Conservation (phyloP, 1,140 invertebrate species). For the Drosophila tsacasi region DNA sequence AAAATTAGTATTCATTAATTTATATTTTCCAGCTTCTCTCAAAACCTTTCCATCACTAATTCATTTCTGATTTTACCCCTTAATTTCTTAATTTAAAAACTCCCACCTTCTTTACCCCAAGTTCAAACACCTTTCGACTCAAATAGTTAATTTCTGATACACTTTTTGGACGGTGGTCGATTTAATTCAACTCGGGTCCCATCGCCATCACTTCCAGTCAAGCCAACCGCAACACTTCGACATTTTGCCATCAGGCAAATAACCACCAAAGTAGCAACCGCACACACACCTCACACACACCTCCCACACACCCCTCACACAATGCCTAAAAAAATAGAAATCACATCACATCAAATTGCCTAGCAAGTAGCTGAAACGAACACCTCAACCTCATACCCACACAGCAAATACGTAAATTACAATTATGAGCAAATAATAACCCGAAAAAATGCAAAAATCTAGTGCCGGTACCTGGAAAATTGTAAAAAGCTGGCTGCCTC, state of each 20-base stretch:
- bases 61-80: no score
- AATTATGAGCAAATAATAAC: slow-evolving; percentile 82
- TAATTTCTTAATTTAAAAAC: background rate
- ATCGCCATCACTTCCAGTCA: slow-evolving; percentile 34
- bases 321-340: slow-evolving; percentile 49
- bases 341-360: slow-evolving; percentile 74
- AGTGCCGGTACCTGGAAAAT: slow-evolving; percentile 64
- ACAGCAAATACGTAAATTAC: slow-evolving; percentile 81
- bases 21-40: background rate
- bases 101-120: background rate
- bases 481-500: slow-evolving; percentile 58
- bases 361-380: slow-evolving; percentile 72
- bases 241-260: slow-evolving; percentile 26
- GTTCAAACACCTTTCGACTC: slow-evolving; percentile 5
- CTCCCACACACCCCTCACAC: background rate
- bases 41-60: background rate
- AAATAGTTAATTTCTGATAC: slow-evolving; percentile 24
- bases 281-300: slow-evolving; percentile 26
- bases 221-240: slow-evolving; percentile 43
- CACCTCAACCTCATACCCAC: slow-evolving; percentile 21
- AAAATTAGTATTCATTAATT: background rate
- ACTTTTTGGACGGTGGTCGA: slow-evolving; percentile 13
- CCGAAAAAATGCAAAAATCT: slow-evolving; percentile 75
- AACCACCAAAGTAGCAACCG: slow-evolving; percentile 40
- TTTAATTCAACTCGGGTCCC: slow-evolving; percentile 19